phyloP scores from a whole-genome alignment of 2,888 invertebrate genomes.

The Nasonovia ribisnigri region DNA sequence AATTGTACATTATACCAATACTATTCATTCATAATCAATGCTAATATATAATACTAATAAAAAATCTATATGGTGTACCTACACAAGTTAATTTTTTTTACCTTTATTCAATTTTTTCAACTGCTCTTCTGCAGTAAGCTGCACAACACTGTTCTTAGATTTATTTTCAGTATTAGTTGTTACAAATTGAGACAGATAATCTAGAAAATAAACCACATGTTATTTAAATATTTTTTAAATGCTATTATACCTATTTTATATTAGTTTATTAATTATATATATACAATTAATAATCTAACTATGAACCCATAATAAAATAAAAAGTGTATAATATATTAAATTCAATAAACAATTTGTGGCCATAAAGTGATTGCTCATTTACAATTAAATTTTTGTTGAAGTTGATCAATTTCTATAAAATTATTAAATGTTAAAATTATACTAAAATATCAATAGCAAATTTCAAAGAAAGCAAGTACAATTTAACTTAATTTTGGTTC shows the following conservation, averaged over 20 bases:
- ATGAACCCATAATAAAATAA: background rate
- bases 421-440: background rate
- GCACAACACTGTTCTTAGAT: slow-evolving; percentile 3
- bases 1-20: too few species aligned
- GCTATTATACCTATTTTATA: background rate
- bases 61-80: background rate
- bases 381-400: background rate
- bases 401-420: background rate
- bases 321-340: background rate
- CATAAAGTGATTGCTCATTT: background rate
- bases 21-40: too few species aligned
- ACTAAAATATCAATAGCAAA: background rate
- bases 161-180: slow-evolving; percentile 18
- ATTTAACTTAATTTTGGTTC: background rate
- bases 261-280: background rate
- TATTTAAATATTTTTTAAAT: background rate
- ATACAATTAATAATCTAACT: background rate
- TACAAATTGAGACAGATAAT: slow-evolving; percentile 46
- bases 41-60: too few species aligned
- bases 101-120: slow-evolving; percentile 47
- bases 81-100: background rate
- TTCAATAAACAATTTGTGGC: background rate
- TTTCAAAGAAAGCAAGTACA: background rate
- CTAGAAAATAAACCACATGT: background rate
- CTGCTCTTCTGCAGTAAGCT: slow-evolving; percentile 32